These are phyloP conservation scores for Cyprinodon diabolis DNA, from an alignment of 2,797 vertebrate genomes.

Conservation along the genomic window DNA sequence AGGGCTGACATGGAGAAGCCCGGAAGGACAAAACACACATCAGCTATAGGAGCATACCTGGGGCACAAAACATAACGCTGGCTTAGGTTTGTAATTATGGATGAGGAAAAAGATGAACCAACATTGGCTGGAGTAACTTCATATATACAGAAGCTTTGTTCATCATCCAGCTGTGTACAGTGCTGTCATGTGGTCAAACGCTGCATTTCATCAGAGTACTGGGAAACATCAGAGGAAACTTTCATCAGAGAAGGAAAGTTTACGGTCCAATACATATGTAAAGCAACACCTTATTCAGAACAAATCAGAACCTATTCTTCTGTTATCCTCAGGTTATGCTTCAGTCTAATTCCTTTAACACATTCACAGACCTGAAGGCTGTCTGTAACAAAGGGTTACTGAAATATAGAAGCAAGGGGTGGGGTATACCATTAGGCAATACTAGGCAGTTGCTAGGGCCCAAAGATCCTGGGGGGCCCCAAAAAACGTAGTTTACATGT, in stretches of 20 bases:
- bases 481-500: too few relatives aligned
- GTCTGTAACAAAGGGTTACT: background rate
- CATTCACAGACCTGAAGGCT: background rate
- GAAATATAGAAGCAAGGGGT: background rate
- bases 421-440: too few relatives aligned
- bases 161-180: background rate
- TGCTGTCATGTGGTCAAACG: background rate
- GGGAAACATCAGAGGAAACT: background rate
- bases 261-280: background rate
- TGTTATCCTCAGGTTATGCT: background rate
- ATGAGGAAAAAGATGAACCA: slow-evolving; percentile 6
- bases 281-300: background rate
- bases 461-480: too few relatives aligned
- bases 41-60: background rate
- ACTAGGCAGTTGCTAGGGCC: too few relatives aligned
- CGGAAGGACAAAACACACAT: background rate
- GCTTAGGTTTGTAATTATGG: background rate
- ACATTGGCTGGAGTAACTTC: background rate
- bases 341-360: background rate
- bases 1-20: too few relatives aligned
- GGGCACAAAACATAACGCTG: background rate
- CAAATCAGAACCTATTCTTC: background rate
- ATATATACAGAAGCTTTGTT: slow-evolving; percentile 1
- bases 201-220: background rate
- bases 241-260: background rate